Evolutionary conservation across 2,113 vertebrate species (phyloP), one percentile per base, ranked within the genome.

Genomic region (Regulus satrapa): DNA sequence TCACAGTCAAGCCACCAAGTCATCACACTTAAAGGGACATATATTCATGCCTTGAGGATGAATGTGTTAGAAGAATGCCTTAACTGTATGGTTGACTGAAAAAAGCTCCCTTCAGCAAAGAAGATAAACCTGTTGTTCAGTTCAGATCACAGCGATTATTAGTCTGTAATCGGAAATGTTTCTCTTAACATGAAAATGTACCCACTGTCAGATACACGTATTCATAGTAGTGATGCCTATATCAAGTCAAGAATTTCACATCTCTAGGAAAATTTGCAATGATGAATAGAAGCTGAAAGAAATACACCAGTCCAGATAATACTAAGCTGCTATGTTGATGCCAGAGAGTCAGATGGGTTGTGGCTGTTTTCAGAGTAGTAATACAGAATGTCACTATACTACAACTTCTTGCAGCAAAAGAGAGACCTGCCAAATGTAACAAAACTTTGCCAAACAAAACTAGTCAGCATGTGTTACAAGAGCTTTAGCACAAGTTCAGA

Each of bases 361-460:
- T 45, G 38, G 74, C 36, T 84, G 86, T 87, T 95, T 91, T 73
- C 74, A 89, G 75, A 85, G 71, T 9, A 92, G 89, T 38, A 78
- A 58, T 46, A 88, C 81, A 59, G 59, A 81, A 64, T 26, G 45
- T 75, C 32, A 38, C 83, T 89, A 46, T 34, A 48, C 29, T 75
- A 56, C 46, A 61, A 67, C 61, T 92, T 82, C 58, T 94, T 82
- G 77, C 45, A 95, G 56, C 41, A 84, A 78, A 61, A 84, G 16
- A 90, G 43, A 92, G 75, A 54, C 29, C 24, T 59, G 95, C 94
- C 94, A 95, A 95, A 58, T 0, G 13, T 28, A 95, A 95, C 93
- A 96, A 76, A 88, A 87, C 73, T 92, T 82, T 58, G 91, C 91
- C 95, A 97, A 96, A 87, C 66, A 82, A 87, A 95, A 94, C 87